Base-by-base conservation (phyloP, 2,797 vertebrate genomes). In the Lophotriccus pileatus region DNA sequence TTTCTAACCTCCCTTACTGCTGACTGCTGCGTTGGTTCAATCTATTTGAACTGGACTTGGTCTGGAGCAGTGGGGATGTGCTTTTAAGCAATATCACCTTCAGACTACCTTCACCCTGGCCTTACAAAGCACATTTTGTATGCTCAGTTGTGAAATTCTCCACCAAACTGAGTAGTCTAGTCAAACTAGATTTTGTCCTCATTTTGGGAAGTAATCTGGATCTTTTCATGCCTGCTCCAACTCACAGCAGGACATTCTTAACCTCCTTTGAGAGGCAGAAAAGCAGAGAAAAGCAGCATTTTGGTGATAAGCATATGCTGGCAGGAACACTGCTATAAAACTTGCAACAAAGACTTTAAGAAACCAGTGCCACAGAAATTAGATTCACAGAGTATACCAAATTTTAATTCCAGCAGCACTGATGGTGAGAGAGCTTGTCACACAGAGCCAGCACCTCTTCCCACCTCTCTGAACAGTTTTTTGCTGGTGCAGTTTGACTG, bases 161-260 rank as follows among this genome's bases (percentile, higher is more conserved):
- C n/a, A 58, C n/a, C n/a, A n/a, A n/a, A n/a, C n/a, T n/a, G n/a
- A n/a, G n/a, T n/a, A n/a, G n/a, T n/a, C n/a, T n/a, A n/a, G n/a
- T n/a, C n/a, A n/a, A n/a, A n/a, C n/a, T n/a, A n/a, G n/a, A n/a
- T n/a, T n/a, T 85, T 94, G 68, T 86, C 76, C 52, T 86, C 39
- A 78, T 85, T 95, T 87, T 79, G 83, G 62, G 68, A 94, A 89
- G 72, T 83, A 91, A 95, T 87, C 34, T 74, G 53, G 27, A 58
- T 19, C 28, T 94, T 94, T 92, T 92, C 10, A 1, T 81, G 82
- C 58, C 66, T 77, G 56, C 58, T 89, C 46, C 64, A 79, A 81
- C 60, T 68, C 87, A 77, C 87, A 92, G 82, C 50, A 64, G 64
- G 82, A 62, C 56, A 60, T 81, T 90, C n/a, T 75, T 50, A 17